phyloP scores from a whole-genome alignment of 2,113 vertebrate species.

The Pseudopipra pipra region DNA sequence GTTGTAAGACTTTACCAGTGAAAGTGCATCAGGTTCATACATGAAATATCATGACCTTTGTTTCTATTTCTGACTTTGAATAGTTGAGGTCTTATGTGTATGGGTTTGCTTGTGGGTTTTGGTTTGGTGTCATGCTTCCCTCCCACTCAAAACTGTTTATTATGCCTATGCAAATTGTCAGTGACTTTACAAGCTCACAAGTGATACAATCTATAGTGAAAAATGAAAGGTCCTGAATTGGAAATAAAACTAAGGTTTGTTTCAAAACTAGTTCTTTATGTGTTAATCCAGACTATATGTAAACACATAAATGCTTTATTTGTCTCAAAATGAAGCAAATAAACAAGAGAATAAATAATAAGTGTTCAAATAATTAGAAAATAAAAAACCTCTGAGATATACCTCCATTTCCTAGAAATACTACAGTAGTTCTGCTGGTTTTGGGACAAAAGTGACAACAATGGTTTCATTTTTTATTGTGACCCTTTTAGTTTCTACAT shows the following conservation, averaged over 20 bases:
- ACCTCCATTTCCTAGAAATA: background rate
- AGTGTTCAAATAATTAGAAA: background rate
- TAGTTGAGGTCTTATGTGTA: background rate
- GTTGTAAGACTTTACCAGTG: background rate
- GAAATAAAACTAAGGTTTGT: background rate
- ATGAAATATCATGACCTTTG: background rate
- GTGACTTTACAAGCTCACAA: background rate
- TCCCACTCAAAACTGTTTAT: fast-evolving
- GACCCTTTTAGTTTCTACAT: background rate
- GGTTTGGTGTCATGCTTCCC: background rate
- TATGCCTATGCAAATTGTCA: background rate
- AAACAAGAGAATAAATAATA: background rate
- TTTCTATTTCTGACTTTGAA: background rate
- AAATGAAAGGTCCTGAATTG: background rate
- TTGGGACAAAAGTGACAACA: background rate
- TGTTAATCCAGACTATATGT: background rate
- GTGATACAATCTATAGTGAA: background rate
- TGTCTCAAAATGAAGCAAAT: background rate
- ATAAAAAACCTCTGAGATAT: background rate
- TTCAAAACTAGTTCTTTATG: background rate
- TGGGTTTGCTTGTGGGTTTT: background rate
- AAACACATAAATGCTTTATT: background rate
- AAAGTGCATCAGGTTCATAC: background rate
- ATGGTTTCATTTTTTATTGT: background rate
- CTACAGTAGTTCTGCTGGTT: background rate